Base-by-base conservation (phyloP, 2,888 invertebrate genomes). In the Tinea pellionella region DNA sequence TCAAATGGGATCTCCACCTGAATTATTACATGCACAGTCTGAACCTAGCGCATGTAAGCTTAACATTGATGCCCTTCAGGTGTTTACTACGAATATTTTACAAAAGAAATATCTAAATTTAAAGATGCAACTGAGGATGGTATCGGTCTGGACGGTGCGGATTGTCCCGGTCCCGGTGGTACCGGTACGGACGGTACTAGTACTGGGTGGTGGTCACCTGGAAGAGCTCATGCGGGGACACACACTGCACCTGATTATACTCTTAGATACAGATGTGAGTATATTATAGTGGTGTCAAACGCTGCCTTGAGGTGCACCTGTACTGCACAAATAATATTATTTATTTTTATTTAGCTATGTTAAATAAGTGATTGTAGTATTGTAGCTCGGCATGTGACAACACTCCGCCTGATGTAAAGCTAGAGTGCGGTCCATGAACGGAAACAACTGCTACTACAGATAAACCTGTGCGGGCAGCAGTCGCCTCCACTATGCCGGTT, bases 1-100 rank as follows among this genome's bases (percentile, higher is more conserved):
- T 0, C 84, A 84, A 67, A 61, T 77, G 32, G 85, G 80, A 0
- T 85, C 84, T 0, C 85, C 85, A 11, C 80, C 74, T 15, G 12
- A 63, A 56, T 15, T 64, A 6, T 29, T 32, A 11, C 57, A 57
- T 13, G 32, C 57, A 15, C 57, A 57, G 2, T 57, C 57, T 9
- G 57, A 57, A 13, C 57, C 57, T 16, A 57, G 32, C 12, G 29
- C 57, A 32, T 15, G 57, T 57, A n/a, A 57, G 57, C 3, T n/a
- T n/a, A n/a, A 16, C 51, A 24, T 24, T 24, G 24, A 6, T 24
- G 24, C 24, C 24, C 24, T 6, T 3, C 6, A 24, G 6, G 24
- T 2, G 6, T 24, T 24, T 24, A 24, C 24, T 24, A 24, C 6
- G 24, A 6, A 6, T 24, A 6, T 24, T 2, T 24, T 24, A 24